Evolutionary conservation across 2,113 vertebrate species (phyloP).

Genomic region (Theropithecus gelada): DNA sequence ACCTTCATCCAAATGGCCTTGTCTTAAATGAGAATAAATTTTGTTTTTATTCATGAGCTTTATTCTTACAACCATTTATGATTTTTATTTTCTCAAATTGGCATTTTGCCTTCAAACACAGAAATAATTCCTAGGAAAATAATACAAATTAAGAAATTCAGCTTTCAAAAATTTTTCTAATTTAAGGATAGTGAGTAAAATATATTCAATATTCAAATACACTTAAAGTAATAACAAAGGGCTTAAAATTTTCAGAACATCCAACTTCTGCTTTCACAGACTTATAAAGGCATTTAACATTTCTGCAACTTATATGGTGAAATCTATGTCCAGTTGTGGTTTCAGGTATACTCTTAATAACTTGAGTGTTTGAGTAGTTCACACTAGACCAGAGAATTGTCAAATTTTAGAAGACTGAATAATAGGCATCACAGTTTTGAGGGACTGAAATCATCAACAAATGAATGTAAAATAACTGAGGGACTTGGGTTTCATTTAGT

Average conservation of each 20-base stretch:
- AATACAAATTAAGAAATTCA: conserved; percentile 48
- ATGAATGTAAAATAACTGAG: background rate
- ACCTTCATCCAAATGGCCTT: background rate
- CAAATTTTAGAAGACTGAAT: background rate
- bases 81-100: conserved; percentile 52
- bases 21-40: background rate
- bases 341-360: background rate
- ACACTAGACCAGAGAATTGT: background rate
- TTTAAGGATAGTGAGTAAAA: conserved; percentile 32
- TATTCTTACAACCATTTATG: conserved; percentile 22
- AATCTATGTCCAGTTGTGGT: background rate
- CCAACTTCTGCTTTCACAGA: background rate
- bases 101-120: conserved; percentile 37
- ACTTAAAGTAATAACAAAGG: conserved; percentile 26
- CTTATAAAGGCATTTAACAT: background rate
- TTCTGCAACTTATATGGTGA: background rate
- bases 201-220: background rate
- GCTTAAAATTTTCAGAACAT: background rate
- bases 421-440: background rate
- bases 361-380: background rate
- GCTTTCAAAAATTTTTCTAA: conserved; percentile 29
- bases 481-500: background rate
- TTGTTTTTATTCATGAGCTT: background rate
- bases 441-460: background rate
- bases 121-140: conserved; percentile 49